Base-by-base conservation (phyloP, 2,888 invertebrate genomes). In the Eupithecia exiguata region DNA sequence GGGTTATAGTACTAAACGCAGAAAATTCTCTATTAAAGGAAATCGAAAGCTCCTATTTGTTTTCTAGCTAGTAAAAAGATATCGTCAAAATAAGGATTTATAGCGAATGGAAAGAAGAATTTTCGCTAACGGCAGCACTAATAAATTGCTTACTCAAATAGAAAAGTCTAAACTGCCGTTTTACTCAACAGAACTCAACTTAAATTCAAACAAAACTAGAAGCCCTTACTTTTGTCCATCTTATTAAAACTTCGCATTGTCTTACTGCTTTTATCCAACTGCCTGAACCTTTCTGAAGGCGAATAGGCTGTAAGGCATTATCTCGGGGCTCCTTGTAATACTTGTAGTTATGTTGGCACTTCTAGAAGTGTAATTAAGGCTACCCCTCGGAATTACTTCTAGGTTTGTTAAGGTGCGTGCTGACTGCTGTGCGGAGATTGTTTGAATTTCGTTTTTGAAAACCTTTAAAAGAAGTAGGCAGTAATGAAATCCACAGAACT, bases 251-350 rank as follows among this genome's bases (percentile, higher is more conserved):
- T 74, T 77, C 70, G 7, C 65, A 46, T 76, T 76, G 62, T 68
- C 62, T 25, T 71, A 69, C 72, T 74, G 72, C 68, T 53, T 30
- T 43, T 35, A 40, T 66, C 75, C 38, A 49, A 69, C 79, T 79
- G 73, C 71, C 68, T 70, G 78, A 82, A 83, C 85, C 86, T 84
- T 82, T 84, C 81, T 82, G 85, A 85, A 85, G 84, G 84, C 81
- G 80, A 90, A 91, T 91, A 87, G 91, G 88, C 90, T 87, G 89
- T 89, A 89, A 89, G 90, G 90, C 90, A 92, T 92, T 91, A 91
- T 91, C 91, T 89, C 82, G 80, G 83, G 49, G 84, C 82, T 84
- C 83, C 83, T 82, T 83, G 83, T 84, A 82, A 78, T 84, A 82
- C 84, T 72, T 72, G 70, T 71, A 73, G 71, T 76, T 76, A 70